Evolutionary conservation across 2,797 vertebrate genomes (phyloP).

Genomic region (Loris lydekkerianus): DNA sequence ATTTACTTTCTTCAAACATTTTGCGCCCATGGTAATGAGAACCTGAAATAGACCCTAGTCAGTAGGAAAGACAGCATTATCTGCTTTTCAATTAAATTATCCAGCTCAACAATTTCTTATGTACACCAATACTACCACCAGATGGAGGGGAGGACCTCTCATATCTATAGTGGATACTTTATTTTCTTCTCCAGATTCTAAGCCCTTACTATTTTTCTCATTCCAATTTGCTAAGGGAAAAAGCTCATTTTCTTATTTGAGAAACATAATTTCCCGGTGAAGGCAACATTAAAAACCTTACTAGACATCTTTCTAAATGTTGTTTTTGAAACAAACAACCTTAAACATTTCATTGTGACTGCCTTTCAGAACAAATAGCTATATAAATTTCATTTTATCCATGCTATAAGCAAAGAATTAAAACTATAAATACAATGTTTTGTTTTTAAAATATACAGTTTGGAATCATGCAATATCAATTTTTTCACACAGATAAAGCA

Average conservation of each 20-base stretch:
- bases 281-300: constrained; percentile 39
- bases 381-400: constrained; percentile 38
- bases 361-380: constrained; percentile 35
- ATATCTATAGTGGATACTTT: not conserved
- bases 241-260: constrained; percentile 67
- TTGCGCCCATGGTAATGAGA: constrained; percentile 62
- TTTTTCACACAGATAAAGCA: not conserved
- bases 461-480: not conserved
- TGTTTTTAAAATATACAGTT: constrained; percentile 42
- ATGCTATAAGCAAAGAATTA: not conserved
- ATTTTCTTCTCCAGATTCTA: constrained; percentile 65
- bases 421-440: constrained; percentile 26
- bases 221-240: not conserved
- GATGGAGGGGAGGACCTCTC: constrained; percentile 71
- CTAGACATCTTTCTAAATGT: constrained; percentile 45
- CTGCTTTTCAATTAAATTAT: constrained; percentile 75
- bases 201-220: constrained; percentile 30
- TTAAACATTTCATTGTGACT: constrained; percentile 45
- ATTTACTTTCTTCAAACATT: constrained; percentile 58
- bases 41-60: constrained; percentile 63
- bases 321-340: constrained; percentile 25
- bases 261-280: constrained; percentile 39
- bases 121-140: constrained; percentile 64
- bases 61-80: constrained; percentile 69
- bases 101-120: constrained; percentile 79